Conservation (phyloP, 2,113 vertebrate genomes). For the Odocoileus virginianus region DNA sequence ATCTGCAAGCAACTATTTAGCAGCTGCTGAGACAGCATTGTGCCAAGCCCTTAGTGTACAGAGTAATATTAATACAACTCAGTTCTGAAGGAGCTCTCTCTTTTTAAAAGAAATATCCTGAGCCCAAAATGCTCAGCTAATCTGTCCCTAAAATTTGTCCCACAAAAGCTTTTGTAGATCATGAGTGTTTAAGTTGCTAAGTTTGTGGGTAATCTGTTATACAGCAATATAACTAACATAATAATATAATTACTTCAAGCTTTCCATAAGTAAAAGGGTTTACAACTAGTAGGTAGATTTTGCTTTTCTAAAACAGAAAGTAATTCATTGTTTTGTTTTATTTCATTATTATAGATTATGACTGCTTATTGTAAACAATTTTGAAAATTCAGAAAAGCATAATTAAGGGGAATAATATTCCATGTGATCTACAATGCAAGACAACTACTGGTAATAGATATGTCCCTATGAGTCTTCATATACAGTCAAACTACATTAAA, state of each 20-base stretch:
- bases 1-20: background rate
- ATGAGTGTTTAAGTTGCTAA: background rate
- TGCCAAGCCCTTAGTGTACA: background rate
- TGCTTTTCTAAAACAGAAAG: background rate
- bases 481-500: background rate
- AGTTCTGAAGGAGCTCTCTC: background rate
- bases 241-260: background rate
- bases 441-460: background rate
- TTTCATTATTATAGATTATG: background rate
- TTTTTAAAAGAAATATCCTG: background rate
- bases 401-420: background rate
- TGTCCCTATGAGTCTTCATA: background rate
- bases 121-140: background rate
- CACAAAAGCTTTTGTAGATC: background rate
- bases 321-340: background rate
- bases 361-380: background rate
- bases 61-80: background rate
- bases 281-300: background rate
- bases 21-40: background rate
- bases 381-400: background rate
- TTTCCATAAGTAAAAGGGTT: background rate
- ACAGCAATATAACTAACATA: background rate
- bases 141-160: background rate
- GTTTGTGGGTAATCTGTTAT: background rate
- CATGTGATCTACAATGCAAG: background rate